Evolutionary conservation across 2,113 vertebrate genomes (phyloP), one percentile per base, ranked within the genome.

Genomic region (Semicossyphus pulcher): DNA sequence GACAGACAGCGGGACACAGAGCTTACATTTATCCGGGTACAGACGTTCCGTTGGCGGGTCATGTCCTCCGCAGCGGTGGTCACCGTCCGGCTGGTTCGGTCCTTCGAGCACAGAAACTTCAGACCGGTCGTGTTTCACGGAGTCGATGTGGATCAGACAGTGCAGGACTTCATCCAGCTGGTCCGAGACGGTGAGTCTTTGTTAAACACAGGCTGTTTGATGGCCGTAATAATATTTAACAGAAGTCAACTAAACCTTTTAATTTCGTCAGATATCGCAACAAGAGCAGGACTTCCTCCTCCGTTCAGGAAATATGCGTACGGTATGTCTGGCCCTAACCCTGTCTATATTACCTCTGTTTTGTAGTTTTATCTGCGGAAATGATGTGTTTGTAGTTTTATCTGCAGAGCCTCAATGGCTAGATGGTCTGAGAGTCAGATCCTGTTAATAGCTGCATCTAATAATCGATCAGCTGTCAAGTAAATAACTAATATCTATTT

Each of bases 61-160:
- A 96, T 96, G 96, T 91, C 93, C 0, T 88, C 78, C 10, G 73
- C 74, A 12, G 91, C 85, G 0, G 95, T 96, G 3, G 1, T 99
- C 67, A 97, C 96, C 0, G 95, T 98, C n/a, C 96, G 97, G 0
- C 92, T 99, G 1, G 93, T 98, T 16, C 91, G 96, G 26, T 98
- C 97, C 1, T 99, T 99, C 48, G 92, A 96, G 15, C 95, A 98
- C 88, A 91, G 94, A 0, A 99, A 99, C 85, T 98, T 98, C 87
- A 94, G 80, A 7, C 94, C 94, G 0, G 72, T 98, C 0, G 96
- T 98, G 2, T 97, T 95, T 72, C 94, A 86, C 10, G 88, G 86
- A 0, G 92, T 98, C 12, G 28, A 83, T 32, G 45, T 98, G 76
- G 91, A 95, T 2, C 96, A 96, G 70, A 95, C 93, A 1, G 95